phyloP scores from a whole-genome alignment of 64 coral and sea anemone species.

The Stylophora pistillata region DNA sequence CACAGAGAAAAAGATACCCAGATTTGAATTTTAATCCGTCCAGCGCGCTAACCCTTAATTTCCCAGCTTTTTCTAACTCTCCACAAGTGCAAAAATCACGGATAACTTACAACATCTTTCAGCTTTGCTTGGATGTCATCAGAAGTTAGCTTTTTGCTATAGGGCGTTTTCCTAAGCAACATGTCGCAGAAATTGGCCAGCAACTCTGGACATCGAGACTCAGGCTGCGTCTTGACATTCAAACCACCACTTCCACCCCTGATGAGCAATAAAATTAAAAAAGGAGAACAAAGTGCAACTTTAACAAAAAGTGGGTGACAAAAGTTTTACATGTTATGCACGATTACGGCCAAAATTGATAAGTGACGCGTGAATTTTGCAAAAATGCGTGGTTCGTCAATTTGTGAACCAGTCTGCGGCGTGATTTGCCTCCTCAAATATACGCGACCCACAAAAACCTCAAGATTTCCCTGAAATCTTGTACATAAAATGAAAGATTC shows the following conservation, averaged over 20 bases:
- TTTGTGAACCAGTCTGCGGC: too few relatives aligned
- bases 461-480: too few relatives aligned
- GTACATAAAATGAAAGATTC: too few relatives aligned
- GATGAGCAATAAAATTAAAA: background rate
- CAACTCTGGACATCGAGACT: conserved; percentile 94
- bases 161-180: conserved; percentile 92
- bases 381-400: too few relatives aligned
- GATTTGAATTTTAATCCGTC: too few relatives aligned
- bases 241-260: conserved; percentile 75
- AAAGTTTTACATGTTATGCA: background rate
- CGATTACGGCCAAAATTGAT: too few relatives aligned
- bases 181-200: conserved; percentile 98
- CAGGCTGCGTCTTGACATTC: conserved; percentile 75
- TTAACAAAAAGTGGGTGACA: background rate
- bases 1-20: too few relatives aligned
- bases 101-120: conserved; percentile 82
- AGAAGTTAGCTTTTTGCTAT: conserved; percentile 92
- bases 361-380: too few relatives aligned
- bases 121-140: conserved; percentile 95
- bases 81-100: background rate
- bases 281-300: background rate
- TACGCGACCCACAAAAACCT: too few relatives aligned
- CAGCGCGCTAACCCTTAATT: background rate
- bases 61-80: background rate
- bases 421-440: too few relatives aligned